A percentile compares a stretch with the other conserved stretches of the same genome.
These are phyloP conservation scores for Holothuria scabra DNA, from an alignment of 53 echinoderm and acorn worm species.

Conservation along the genomic window DNA sequence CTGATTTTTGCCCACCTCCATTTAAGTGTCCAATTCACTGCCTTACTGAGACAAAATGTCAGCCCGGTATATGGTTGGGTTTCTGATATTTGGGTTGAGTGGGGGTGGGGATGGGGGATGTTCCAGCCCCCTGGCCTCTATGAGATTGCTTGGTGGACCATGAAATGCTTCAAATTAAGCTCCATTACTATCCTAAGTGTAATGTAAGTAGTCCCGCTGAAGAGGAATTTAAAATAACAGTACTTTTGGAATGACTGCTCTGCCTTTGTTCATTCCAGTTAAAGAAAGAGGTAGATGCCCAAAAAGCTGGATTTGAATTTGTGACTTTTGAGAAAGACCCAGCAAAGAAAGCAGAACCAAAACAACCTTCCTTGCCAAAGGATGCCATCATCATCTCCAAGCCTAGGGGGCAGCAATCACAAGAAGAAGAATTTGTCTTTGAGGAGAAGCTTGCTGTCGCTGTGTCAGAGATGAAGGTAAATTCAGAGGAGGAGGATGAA, in stretches of 20 bases:
- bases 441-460: not conserved
- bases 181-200: not conserved
- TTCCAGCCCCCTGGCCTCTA: too few relatives aligned
- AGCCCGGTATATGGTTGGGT: too few relatives aligned
- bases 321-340: slow-evolving; percentile 43
- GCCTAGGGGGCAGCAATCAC: not conserved
- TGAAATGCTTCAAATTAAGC: too few relatives aligned
- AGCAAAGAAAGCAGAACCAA: not conserved
- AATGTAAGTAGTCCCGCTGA: not conserved
- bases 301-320: slow-evolving; percentile 93
- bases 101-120: too few relatives aligned
- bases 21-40: too few relatives aligned
- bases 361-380: slow-evolving; percentile 23
- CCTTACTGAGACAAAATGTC: too few relatives aligned
- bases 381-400: slow-evolving; percentile 47
- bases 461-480: slow-evolving; percentile 23
- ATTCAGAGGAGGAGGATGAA: slow-evolving; percentile 36
- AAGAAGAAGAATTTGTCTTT: not conserved
- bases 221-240: not conserved
- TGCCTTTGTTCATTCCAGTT: slow-evolving; percentile 58
- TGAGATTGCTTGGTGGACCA: too few relatives aligned
- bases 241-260: not conserved
- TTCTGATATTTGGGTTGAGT: too few relatives aligned
- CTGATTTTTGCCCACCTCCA: too few relatives aligned
- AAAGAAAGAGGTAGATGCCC: slow-evolving; percentile 82